Evolutionary conservation across 2,888 invertebrate genomes (phyloP), one percentile per base, ranked within the genome.

Genomic region (Ennomos quercinarius): DNA sequence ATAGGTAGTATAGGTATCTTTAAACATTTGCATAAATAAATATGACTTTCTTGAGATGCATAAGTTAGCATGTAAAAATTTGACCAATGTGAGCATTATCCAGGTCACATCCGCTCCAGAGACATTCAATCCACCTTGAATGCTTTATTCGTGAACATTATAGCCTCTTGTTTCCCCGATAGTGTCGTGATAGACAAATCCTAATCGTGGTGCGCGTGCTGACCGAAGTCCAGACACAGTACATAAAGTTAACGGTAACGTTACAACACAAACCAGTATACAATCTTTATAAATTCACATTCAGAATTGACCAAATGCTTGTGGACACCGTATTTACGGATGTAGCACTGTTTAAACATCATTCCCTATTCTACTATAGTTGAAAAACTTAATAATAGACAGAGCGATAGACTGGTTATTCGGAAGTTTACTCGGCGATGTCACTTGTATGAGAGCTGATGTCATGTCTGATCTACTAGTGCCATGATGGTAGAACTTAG

Each of bases 161-260:
- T 34, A 45, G 17, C 45, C 61, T 40, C 53, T 53, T 57, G 58
- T 51, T 54, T 57, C 69, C 63, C 61, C 47, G 39, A 58, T 56
- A 61, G 51, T 53, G 47, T 56, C 50, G 56, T 56, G 70, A 67
- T 68, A 67, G 59, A 69, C 52, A 63, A 68, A 67, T 71, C 69
- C 68, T 72, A 67, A 65, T 67, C 65, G 59, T 63, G 66, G 66
- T 68, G 70, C 77, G 79, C 76, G 77, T 79, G 81, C 80, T 79
- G 52, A 48, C 36, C 48, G 35, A 53, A 66, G 81, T 77, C 76
- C 70, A 74, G 70, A 77, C 74, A 72, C 76, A 74, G 27, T 27
- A 27, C 72, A 83, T 78, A 79, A 76, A 80, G 75, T 69, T 81
- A 86, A 87, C 83, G 83, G 86, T 86, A 83, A 81, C 35, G 17